Base-by-base conservation (phyloP, 2,888 invertebrate genomes). In the Zygaena filipendulae region DNA sequence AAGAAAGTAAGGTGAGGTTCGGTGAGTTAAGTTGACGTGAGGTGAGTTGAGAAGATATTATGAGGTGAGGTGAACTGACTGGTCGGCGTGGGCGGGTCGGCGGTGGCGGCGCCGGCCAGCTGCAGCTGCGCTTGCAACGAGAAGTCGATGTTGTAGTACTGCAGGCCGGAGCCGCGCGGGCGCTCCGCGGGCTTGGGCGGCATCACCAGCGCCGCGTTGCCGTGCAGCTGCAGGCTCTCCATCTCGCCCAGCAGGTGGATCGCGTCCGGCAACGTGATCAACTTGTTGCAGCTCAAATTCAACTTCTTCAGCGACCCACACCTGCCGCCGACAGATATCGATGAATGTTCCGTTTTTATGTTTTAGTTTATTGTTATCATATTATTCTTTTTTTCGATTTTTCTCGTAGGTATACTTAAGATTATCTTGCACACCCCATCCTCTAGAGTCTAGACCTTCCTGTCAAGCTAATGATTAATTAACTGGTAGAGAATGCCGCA, bases 81-180 rank as follows among this genome's bases (percentile, higher is more conserved):
- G n/a, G n/a, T 84, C 5, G 88, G 82, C 20, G 90, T 85, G 5
- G 84, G 81, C 2, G 90, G 87, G 29, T 86, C 84, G 2, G 91
- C 89, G 5, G 91, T 87, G 33, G 88, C 88, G 1, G 96, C 96
- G 0, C 97, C 97, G 11, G 97, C 97, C 39, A 95, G 68, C 39
- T 93, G 84, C 30, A 99, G 71, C 66, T 99, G 99, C 49, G 95
- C 91, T 81, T 95, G 95, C 38, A 99, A 81, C 0, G 97, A 97
- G 80, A 99, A 99, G 79, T 99, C 99, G 32, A 99, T 97, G 56
- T 99, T 99, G 67, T 99, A 99, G 72, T 92, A 99, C 58, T 93
- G 92, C 25, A 94, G 70, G 0, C 93, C 94, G 21, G 91, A 83
- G 2, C 92, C 90, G 36, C 87, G 82, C 43, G 88, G 85, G 13